Evolutionary conservation across 1,140 invertebrate genomes (phyloP), one percentile per base, ranked within the genome.

Genomic region (Pseudomyrmex flavicornis): DNA sequence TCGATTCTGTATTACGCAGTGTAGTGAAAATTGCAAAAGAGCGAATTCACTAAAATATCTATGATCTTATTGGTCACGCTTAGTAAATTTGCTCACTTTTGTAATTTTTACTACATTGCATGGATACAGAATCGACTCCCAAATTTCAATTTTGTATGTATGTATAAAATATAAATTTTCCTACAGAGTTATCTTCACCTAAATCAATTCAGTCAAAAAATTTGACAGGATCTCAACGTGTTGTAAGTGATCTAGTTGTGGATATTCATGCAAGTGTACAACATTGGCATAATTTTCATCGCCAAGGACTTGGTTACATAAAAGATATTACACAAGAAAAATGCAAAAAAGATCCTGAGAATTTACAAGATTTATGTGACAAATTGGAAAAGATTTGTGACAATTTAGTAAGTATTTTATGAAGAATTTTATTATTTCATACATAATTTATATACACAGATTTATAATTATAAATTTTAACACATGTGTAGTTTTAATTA

Each of bases 181-280:
- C 74, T 83, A 50, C 48, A 87, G 83, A 88, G 44, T 15, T 73
- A 26, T 10, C 15, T 12, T 73, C 74, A 20, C 3, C 59, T 63
- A 89, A 68, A 56, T 48, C 54, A 22, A 58, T 17, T 44, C 84
- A 86, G 26, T 88, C 88, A 46, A 91, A 69, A 82, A 92, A 93
- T 86, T 83, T 93, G 61, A 93, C 92, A 12, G 93, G 93, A n/a
- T 85, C 87, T 63, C 58, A 75, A 48, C 85, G 93, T 46, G 80
- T 90, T 48, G 65, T 93, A 61, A 82, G 91, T 69, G 92, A 94
- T 84, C 87, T 91, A 69, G 83, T 82, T 44, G 91, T 90, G 54
- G 89, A 90, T 59, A 88, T 94, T 69, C 89, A 93, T 86, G 26
- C 74, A n/a, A 88, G 68, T 76, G 88, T 93, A 82, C 91, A 94